A percentile compares a stretch with the other conserved stretches of the same genome.
These are phyloP conservation scores for Drosophila leontia DNA, from an alignment of 1,140 invertebrate genomes.

Conservation along the genomic window DNA sequence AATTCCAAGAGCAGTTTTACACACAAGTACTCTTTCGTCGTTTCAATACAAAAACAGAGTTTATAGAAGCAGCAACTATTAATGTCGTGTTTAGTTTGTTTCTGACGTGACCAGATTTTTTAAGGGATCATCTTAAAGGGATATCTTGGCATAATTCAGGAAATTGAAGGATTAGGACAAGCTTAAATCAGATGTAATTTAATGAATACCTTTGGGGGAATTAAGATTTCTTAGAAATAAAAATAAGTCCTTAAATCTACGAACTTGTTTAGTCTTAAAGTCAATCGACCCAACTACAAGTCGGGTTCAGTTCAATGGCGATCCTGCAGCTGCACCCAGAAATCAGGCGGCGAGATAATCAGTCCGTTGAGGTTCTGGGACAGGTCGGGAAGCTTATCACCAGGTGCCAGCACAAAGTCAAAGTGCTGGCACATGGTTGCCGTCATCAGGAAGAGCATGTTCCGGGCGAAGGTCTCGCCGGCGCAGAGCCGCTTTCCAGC, in stretches of 20 bases:
- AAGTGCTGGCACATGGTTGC: constrained; percentile 89
- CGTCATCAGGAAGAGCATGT: constrained; percentile 89
- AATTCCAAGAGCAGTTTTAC: not conserved
- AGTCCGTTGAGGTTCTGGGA: constrained; percentile 80
- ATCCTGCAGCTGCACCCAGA: constrained; percentile 82
- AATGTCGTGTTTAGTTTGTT: not conserved
- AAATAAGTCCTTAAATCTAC: not conserved
- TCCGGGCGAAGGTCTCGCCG: constrained; percentile 90
- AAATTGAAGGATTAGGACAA: not conserved
- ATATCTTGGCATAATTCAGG: not conserved
- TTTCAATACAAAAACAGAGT: not conserved
- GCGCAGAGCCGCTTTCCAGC: constrained; percentile 89
- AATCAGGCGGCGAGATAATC: constrained; percentile 77
- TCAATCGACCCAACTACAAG: not conserved
- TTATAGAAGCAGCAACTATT: not conserved
- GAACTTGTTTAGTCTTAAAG: not conserved
- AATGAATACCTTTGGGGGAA: not conserved
- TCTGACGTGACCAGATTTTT: not conserved
- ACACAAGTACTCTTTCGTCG: not conserved
- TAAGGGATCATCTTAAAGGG: not conserved
- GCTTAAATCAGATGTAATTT: not conserved
- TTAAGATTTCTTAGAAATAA: not conserved
- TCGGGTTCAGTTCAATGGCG: constrained; percentile 24
- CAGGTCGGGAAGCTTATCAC: constrained; percentile 74
- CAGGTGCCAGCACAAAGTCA: constrained; percentile 82